Evolutionary conservation across 1,140 invertebrate genomes (phyloP).

Genomic region (Bilobella aurantiaca): DNA sequence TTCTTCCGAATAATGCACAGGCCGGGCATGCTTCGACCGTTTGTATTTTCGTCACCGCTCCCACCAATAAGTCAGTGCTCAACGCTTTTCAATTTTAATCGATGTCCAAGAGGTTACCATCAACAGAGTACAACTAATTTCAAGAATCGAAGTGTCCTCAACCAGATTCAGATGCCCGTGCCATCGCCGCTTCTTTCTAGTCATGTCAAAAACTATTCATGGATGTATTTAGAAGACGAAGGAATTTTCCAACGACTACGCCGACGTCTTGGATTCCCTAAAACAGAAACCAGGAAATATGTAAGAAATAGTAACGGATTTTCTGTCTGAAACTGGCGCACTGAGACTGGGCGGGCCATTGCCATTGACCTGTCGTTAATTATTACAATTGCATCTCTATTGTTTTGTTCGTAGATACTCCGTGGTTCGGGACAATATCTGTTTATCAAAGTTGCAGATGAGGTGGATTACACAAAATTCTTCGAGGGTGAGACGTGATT

Average conservation of each 20-base stretch:
- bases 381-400: background rate
- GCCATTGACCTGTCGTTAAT: background rate
- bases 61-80: too few species aligned
- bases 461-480: slow-evolving; percentile 31
- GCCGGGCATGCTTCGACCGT: too few species aligned
- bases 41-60: too few species aligned
- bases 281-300: background rate
- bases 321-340: background rate
- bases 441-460: slow-evolving; percentile 26
- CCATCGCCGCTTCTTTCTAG: too few species aligned
- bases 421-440: background rate
- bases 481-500: slow-evolving; percentile 31
- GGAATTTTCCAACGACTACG: background rate
- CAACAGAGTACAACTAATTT: too few species aligned
- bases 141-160: too few species aligned
- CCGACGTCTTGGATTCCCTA: background rate
- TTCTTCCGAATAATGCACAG: too few species aligned
- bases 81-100: too few species aligned
- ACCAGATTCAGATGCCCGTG: too few species aligned
- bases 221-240: too few species aligned
- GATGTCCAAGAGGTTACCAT: too few species aligned
- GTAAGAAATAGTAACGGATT: background rate
- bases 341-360: background rate
- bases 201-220: too few species aligned
- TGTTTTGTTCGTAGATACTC: background rate